Evolutionary conservation across 2,888 invertebrate species (phyloP).

Genomic region (Metopia argyrocephala): DNA sequence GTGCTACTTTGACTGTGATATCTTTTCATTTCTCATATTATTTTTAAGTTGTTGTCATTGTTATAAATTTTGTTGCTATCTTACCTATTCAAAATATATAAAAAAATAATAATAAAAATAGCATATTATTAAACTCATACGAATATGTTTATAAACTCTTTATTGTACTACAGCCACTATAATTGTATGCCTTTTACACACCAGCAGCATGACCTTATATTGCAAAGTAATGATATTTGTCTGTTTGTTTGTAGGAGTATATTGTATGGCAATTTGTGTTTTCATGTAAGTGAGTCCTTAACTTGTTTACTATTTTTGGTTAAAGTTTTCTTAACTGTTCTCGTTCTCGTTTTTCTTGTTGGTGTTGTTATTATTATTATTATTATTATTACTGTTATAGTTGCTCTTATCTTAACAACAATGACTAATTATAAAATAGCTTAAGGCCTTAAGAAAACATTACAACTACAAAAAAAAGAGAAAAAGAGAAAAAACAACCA

Average conservation of each 20-base stretch:
- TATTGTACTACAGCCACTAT: slow-evolving; percentile 1
- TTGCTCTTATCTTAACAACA: slow-evolving; percentile 57
- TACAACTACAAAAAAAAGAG: slow-evolving; percentile 33
- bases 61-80: neutral
- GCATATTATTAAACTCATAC: neutral
- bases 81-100: neutral
- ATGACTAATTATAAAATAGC: slow-evolving; percentile 60
- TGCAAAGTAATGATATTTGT: slow-evolving; percentile 21
- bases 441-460: slow-evolving; percentile 51
- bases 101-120: too few relatives aligned
- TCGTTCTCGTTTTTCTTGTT: slow-evolving; percentile 47
- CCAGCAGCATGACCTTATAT: slow-evolving; percentile 38
- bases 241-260: neutral
- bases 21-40: too few relatives aligned
- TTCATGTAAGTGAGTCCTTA: slow-evolving; percentile 16
- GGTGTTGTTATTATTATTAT: slow-evolving; percentile 40
- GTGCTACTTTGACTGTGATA: too few relatives aligned
- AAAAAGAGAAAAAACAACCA: too few relatives aligned
- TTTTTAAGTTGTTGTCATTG: too few relatives aligned
- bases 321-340: slow-evolving; percentile 56
- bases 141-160: neutral
- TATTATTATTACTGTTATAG: slow-evolving; percentile 46
- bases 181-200: slow-evolving; percentile 17
- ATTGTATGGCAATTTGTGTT: neutral
- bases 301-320: slow-evolving; percentile 49